Evolutionary conservation across 1,140 invertebrate species (phyloP), one percentile per base, ranked within the genome.

Genomic region (Manduca sexta): DNA sequence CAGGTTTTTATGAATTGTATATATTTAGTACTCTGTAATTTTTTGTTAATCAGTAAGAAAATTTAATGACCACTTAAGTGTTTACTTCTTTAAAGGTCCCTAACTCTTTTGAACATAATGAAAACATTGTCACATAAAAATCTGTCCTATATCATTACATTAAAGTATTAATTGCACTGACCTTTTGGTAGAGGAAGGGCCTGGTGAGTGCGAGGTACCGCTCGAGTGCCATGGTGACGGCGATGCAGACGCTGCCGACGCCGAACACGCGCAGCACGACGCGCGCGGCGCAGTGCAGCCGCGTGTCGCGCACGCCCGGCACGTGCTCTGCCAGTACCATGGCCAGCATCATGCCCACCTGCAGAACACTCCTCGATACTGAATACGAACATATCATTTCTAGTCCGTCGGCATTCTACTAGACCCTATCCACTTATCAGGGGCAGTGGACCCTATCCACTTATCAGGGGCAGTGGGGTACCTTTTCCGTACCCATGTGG

Each of bases 171-270:
- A 3, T 26, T 5, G 8, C 21, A 60, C 79, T 83, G 82, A 95
- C 94, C 91, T 94, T 94, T 78, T 95, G 94, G 79, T 95, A 96
- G 46, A 94, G 87, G 70, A 96, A 96, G n/a, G 94, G 94, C 55
- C 92, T 90, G 0, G 94, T 94, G 42, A 96, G 88, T 2, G 94
- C 94, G 52, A 95, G 86, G 90, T 93, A 96, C 48, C 94, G 87
- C 77, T 96, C 94, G 12, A 91, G 89, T 1, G 94, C 94, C 94
- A 96, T 96, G 3, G 95, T 92, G 61, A 93, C 90, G 11, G 94
- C 93, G 34, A 96, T 94, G 77, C 93, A 94, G 4, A 94, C 94
- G 14, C 94, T 95, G 45, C 94, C 93, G 1, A 96, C 87, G 5
- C 94, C 94, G 78, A 96, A 95, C 35, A 92, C 90, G 12, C 94